These are phyloP conservation scores for Sylvicola fuscatus DNA, from an alignment of 2,888 invertebrate species.

Conservation along the genomic window DNA sequence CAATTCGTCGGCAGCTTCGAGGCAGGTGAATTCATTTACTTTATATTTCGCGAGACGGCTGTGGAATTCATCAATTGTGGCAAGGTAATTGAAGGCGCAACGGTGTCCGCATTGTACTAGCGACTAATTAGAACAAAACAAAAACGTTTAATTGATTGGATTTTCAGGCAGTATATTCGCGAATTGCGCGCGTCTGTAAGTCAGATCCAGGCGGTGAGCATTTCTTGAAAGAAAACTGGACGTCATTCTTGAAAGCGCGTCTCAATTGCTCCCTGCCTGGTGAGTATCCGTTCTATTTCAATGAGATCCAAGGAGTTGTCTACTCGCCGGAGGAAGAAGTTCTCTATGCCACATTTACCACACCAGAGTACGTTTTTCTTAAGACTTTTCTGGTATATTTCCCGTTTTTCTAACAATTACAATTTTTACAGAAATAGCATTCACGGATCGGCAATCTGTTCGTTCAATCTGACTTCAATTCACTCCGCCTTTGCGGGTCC, in stretches of 20 bases:
- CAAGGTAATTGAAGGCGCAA: constrained; percentile 35
- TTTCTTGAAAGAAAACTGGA: constrained; percentile 69
- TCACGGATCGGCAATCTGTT: constrained; percentile 78
- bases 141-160: too few relatives aligned
- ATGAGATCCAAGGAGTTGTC: constrained; percentile 70
- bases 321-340: constrained; percentile 57
- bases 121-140: background rate
- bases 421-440: constrained; percentile 48
- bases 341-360: constrained; percentile 69
- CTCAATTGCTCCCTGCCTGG: constrained; percentile 68
- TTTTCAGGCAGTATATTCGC: constrained; percentile 60
- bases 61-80: constrained; percentile 88
- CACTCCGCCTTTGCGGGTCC: constrained; percentile 65
- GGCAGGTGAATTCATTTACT: constrained; percentile 70
- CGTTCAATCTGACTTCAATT: constrained; percentile 68
- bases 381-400: background rate
- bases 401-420: too few relatives aligned
- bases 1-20: constrained; percentile 87
- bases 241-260: constrained; percentile 74
- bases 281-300: constrained; percentile 70
- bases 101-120: background rate
- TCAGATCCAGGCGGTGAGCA: constrained; percentile 63
- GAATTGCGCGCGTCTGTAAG: constrained; percentile 82
- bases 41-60: constrained; percentile 77
- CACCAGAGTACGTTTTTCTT: constrained; percentile 37